Base-by-base conservation (phyloP, 2,113 vertebrate species). In the Panthera uncia region DNA sequence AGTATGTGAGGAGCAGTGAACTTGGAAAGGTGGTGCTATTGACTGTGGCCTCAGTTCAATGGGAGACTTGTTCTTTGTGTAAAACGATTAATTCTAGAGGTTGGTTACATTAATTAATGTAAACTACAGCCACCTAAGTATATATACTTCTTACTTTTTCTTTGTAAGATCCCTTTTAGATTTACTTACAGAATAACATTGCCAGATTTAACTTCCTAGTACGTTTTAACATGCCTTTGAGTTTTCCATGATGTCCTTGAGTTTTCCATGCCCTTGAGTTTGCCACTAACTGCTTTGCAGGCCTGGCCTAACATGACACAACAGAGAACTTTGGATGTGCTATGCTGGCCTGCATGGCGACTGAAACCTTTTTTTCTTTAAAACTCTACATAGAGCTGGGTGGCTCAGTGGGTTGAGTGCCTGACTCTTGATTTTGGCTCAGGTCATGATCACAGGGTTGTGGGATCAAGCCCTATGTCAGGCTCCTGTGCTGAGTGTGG, bases 341-440 rank as follows among this genome's bases (percentile, higher is more conserved):
- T 97, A 1, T 25, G 29, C 57, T 29, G 94, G 84, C 81, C 45
- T 95, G 38, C 73, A 0, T 57, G 80, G 90, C 95, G 76, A 93
- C 96, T 97, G 97, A 97, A 97, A 97, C 94, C 82, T 71, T 97
- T 98, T 98, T 94, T 84, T 96, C 91, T 98, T 87, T 68, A 55
- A 86, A 92, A 36, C 23, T 65, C 19, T n/a, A 8, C 13, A 4
- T 36, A 78, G 57, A 61, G 57, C 57, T 61, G 57, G 7, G 57
- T 61, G 57, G 57, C 21, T 23, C 8, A 25, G 57, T 61, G 21
- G 57, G 21, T 61, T 61, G 57, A 61, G 57, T 61, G 21, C 23
- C 57, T 61, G 57, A 61, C 57, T 21, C 57, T 55, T 55, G 21
- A 61, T 61, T 23, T 61, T 61, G 57, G 57, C 57, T 61, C 21